Evolutionary conservation across 2,113 vertebrate species (phyloP).

Genomic region (Ibidorhyncha struthersii): DNA sequence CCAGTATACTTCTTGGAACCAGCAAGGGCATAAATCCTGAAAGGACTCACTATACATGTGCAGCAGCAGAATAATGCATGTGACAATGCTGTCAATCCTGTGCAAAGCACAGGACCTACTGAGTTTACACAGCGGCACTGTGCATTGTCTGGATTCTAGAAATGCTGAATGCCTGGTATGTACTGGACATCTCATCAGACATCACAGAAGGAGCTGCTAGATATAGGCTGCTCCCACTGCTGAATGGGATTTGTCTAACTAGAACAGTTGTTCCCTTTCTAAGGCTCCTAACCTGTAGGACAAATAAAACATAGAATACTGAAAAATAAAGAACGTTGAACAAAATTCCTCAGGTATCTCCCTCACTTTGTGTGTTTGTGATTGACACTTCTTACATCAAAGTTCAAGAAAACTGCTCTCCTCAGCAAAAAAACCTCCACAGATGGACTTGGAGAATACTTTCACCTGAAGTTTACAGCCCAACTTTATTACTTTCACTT

Average conservation of each 20-base stretch:
- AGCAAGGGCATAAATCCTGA: background rate
- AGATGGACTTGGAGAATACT: background rate
- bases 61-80: background rate
- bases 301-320: background rate
- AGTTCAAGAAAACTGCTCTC: background rate
- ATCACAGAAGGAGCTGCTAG: background rate
- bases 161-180: background rate
- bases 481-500: background rate
- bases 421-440: background rate
- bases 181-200: background rate
- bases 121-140: background rate
- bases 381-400: background rate
- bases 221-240: background rate
- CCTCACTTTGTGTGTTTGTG: background rate
- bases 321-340: background rate
- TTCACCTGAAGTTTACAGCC: background rate
- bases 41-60: accelerated
- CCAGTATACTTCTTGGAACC: background rate
- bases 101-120: background rate
- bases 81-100: background rate
- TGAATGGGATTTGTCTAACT: background rate
- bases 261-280: background rate
- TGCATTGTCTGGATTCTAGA: background rate
- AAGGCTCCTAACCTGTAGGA: background rate
- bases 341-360: background rate